Evolutionary conservation across 2,113 vertebrate species (phyloP).

Genomic region (Lepidothrix coronata): DNA sequence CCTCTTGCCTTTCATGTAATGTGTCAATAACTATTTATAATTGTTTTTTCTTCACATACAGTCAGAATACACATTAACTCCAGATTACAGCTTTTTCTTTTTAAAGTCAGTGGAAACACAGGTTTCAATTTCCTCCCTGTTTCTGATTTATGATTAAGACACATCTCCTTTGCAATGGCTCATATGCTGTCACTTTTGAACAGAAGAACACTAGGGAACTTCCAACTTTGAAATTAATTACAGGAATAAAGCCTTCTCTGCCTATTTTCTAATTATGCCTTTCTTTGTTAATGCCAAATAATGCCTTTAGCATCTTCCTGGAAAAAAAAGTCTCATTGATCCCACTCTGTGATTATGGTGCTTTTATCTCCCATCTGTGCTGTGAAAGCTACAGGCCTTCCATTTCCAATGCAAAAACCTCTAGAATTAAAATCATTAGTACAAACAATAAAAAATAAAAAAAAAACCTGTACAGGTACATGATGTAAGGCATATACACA

Average conservation of each 20-base stretch:
- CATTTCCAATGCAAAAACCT: neutral
- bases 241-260: slow-evolving; percentile 56
- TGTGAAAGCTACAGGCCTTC: slow-evolving; percentile 41
- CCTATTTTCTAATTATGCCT: slow-evolving; percentile 55
- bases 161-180: neutral
- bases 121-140: neutral
- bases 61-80: neutral
- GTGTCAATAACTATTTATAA: slow-evolving; percentile 30
- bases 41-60: neutral
- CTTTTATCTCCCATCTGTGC: slow-evolving; percentile 60
- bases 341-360: slow-evolving; percentile 34
- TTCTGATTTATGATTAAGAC: slow-evolving; percentile 41
- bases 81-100: neutral
- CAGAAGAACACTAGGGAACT: slow-evolving; percentile 30
- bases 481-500: neutral
- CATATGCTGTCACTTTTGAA: slow-evolving; percentile 26
- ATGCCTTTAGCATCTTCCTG: slow-evolving; percentile 60
- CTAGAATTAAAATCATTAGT: neutral
- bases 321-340: slow-evolving; percentile 50
- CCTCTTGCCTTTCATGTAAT: neutral
- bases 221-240: slow-evolving; percentile 59
- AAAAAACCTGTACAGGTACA: neutral
- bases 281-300: slow-evolving; percentile 63
- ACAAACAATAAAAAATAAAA: slow-evolving; percentile 13
- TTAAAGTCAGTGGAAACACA: neutral